A percentile compares a stretch with the other conserved stretches of the same genome.
Conservation (phyloP, 2,888 invertebrate genomes). For the Heterodera filipjevi region DNA sequence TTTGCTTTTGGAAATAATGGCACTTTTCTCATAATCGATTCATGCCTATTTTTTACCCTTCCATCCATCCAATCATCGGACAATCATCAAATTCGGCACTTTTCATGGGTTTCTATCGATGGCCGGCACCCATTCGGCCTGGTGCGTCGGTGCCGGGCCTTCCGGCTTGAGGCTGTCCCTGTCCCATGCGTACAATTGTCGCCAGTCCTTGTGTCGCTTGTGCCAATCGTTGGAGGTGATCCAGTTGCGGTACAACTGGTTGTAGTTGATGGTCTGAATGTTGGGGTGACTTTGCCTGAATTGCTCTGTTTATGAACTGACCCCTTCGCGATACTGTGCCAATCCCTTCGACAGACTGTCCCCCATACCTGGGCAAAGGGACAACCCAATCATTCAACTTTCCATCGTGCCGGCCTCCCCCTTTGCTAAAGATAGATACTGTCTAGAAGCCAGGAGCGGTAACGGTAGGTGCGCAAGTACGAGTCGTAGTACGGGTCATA, state of each 20-base stretch:
- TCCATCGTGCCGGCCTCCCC: neutral
- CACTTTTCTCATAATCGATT: too few relatives aligned
- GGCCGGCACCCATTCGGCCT: constrained; percentile 28
- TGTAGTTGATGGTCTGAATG: constrained; percentile 26
- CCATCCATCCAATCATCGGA: neutral
- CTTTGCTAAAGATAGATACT: constrained; percentile 15
- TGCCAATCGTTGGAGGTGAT: constrained; percentile 29
- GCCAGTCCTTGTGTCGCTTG: constrained; percentile 32
- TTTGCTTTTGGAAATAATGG: too few relatives aligned
- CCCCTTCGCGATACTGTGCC: constrained; percentile 34
- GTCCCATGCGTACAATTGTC: constrained; percentile 24
- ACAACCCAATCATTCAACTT: neutral
- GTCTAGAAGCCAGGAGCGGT: constrained; percentile 34
- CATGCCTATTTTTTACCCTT: neutral
- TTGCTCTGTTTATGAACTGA: neutral
- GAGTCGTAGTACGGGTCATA: constrained; percentile 36
- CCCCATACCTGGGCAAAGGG: constrained; percentile 26
- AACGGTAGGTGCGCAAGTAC: constrained; percentile 33
- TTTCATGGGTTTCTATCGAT: constrained; percentile 21
- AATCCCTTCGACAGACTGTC: constrained; percentile 37
- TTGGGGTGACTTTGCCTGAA: neutral
- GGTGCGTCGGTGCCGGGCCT: constrained; percentile 13
- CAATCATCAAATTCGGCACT: neutral
- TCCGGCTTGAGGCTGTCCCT: constrained; percentile 12
- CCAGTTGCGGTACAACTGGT: constrained; percentile 30